phyloP scores from a whole-genome alignment of 2,113 vertebrate species.

The Bubo blakistoni region DNA sequence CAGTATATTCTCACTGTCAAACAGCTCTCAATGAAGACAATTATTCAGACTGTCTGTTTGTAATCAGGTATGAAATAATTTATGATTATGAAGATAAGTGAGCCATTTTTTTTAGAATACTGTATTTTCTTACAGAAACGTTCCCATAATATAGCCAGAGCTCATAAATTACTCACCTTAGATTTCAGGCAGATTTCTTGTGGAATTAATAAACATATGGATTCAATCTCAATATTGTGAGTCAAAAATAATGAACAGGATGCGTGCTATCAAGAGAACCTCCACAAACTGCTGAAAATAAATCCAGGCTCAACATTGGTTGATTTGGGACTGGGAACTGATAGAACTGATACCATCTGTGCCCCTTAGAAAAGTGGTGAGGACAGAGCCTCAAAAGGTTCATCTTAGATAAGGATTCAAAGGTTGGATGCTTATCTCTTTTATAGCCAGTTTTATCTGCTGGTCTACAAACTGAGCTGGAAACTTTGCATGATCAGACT shows the following conservation, averaged over 20 bases:
- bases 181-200: conserved; percentile 54
- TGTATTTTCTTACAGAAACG: conserved; percentile 62
- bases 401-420: neutral
- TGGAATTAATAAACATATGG: conserved; percentile 61
- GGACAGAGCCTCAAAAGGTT: neutral
- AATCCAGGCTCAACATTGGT: neutral
- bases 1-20: conserved; percentile 74
- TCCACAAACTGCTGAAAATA: conserved; percentile 41
- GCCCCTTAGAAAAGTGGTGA: neutral
- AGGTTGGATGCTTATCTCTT: neutral
- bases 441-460: neutral
- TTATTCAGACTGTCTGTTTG: conserved; percentile 72
- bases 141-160: conserved; percentile 37
- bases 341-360: neutral
- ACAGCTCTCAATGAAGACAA: conserved; percentile 65
- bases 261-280: neutral
- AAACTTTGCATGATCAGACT: neutral
- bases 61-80: conserved; percentile 75
- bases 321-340: conserved; percentile 16
- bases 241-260: conserved; percentile 56
- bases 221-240: conserved; percentile 38
- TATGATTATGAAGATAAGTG: conserved; percentile 69
- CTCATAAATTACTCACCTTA: conserved; percentile 61
- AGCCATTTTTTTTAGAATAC: conserved; percentile 44
- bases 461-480: neutral